Evolutionary conservation across 2,797 vertebrate genomes (phyloP), one percentile per base, ranked within the genome.

Genomic region (Neomorphus geoffroyi): DNA sequence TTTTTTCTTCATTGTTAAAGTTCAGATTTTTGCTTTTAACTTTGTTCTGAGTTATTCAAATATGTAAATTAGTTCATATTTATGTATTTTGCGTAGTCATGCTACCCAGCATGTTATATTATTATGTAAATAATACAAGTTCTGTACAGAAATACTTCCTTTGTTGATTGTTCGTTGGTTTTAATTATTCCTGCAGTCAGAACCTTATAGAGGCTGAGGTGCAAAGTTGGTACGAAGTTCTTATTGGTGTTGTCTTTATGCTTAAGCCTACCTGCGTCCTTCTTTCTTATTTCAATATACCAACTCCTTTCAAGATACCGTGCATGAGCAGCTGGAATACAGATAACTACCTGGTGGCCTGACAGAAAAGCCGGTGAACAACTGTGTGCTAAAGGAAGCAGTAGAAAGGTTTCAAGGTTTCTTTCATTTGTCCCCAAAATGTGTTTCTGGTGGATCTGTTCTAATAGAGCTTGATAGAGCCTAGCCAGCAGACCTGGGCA

Each of bases 31-130:
- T 96, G 96, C 97, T 97, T 97, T 94, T 97, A 97, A 97, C 96
- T 97, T 99, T 98, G 96, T 88, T 98, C 98, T 98, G 97, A 98
- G 98, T 99, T 98, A 98, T 98, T 98, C 98, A 99, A 97, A 99
- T 98, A 98, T 99, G 99, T 99, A 99, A 98, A 99, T 99, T 98
- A 98, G 98, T 99, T 99, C 98, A 99, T 99, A 99, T 99, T 99
- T 99, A 99, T 99, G 99, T 99, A 99, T 99, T 99, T 98, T 99
- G 99, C 98, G 99, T 99, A 99, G 98, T 99, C 98, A n/a, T n/a
- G n/a, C n/a, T n/a, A n/a, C n/a, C n/a, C n/a, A n/a, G n/a, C n/a
- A n/a, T n/a, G n/a, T n/a, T n/a, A n/a, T n/a, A n/a, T n/a, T n/a
- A n/a, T n/a, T n/a, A n/a, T n/a, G 99, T 99, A 99, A 99, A 99